phyloP scores from a whole-genome alignment of 2,888 invertebrate genomes.

The Andrena dorsata region DNA sequence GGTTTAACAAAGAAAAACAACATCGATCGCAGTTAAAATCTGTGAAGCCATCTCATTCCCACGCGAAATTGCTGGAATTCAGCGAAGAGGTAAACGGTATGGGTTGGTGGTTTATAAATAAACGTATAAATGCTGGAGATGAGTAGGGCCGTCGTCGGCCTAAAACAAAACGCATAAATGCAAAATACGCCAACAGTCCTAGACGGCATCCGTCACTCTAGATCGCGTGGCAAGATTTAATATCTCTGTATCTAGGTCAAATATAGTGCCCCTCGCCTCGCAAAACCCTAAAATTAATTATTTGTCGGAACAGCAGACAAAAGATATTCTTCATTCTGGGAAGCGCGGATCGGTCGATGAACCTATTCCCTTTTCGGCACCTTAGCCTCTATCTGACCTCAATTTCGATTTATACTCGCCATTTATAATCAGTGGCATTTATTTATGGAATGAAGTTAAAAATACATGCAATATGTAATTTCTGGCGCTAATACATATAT shows the following conservation, averaged over 20 bases:
- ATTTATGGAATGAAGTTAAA: neutral
- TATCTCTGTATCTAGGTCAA: constrained; percentile 54
- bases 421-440: neutral
- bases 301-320: constrained; percentile 24
- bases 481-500: neutral
- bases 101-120: constrained; percentile 18
- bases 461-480: neutral
- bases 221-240: constrained; percentile 50
- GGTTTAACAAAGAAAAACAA: neutral
- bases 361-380: constrained; percentile 1
- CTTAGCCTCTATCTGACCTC: neutral
- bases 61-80: constrained; percentile 4
- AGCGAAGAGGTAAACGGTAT: neutral
- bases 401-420: neutral
- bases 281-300: constrained; percentile 31
- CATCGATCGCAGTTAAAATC: constrained; percentile 23
- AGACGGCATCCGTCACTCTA: constrained; percentile 44
- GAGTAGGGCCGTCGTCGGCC: constrained; percentile 28
- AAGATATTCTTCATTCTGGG: constrained; percentile 33
- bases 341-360: constrained; percentile 34
- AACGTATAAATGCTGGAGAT: constrained; percentile 25
- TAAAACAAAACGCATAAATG: constrained; percentile 38
- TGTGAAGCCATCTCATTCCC: constrained; percentile 16
- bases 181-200: constrained; percentile 21
- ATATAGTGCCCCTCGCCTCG: constrained; percentile 9